Evolutionary conservation across 2,797 vertebrate species (phyloP), one percentile per base, ranked within the genome.

Genomic region (Xenopus petersii): DNA sequence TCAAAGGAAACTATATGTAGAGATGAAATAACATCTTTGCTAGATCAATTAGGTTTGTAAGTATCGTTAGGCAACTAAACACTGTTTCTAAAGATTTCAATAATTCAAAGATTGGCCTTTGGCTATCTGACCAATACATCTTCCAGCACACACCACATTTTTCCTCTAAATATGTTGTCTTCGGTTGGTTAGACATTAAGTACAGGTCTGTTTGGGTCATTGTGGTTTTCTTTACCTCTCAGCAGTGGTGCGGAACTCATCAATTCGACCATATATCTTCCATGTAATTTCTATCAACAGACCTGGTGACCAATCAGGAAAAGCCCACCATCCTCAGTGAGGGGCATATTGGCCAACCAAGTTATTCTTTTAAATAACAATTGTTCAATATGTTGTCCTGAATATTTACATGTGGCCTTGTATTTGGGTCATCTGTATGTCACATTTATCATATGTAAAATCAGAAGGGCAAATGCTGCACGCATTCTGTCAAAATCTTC

Each of bases 41-140:
- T 91, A 92, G 91, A 92, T 92, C 91, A 91, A 92, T 92, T 92
- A 89, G 85, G 87, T n/a, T n/a, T n/a, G n/a, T n/a, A 91, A 89
- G 87, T 86, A 93, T 92, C 93, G 90, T 92, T 89, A 83, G 83
- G 83, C 85, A 89, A 92, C 88, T 79, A 87, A 89, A 89, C 88
- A 89, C 91, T 92, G 91, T 91, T 92, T 91, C 90, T 92, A 92
- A 91, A 89, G 91, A 88, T 87, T 91, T 92, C 89, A 89, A 92
- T 91, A 89, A 88, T 91, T 92, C 91, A 92, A 91, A 92, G 89
- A 87, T 90, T 92, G 91, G 89, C 92, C 90, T 92, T 86, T 92
- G 89, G 89, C 89, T 77, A 67, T 75, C 83, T 82, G 83, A 82
- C 88, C 88, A 92, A 92, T 92, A 91, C 84, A 93, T 92, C 90